Evolutionary conservation across 92 coral and sea anemone species (phyloP).

Genomic region (Pocillopora meandrina): DNA sequence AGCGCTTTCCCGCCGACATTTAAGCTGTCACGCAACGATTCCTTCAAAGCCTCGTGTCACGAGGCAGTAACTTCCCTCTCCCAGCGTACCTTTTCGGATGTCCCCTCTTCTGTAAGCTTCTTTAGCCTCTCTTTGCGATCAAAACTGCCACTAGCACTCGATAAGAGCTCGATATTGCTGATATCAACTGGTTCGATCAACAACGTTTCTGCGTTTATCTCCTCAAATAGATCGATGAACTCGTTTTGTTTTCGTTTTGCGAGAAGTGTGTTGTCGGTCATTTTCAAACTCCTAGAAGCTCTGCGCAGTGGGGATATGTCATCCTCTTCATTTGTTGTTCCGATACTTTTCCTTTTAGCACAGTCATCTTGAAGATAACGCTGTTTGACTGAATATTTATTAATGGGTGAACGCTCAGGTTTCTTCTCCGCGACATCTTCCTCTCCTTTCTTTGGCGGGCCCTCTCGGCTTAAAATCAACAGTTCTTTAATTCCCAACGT

Average conservation of each 20-base stretch:
- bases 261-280: background rate
- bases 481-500: too few relatives aligned
- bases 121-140: background rate
- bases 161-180: background rate
- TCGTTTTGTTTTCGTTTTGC: background rate
- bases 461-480: background rate
- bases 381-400: background rate
- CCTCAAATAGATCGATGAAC: slow-evolving; percentile 17
- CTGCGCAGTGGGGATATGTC: background rate
- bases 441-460: too few relatives aligned
- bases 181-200: slow-evolving; percentile 21
- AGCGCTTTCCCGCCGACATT: too few relatives aligned
- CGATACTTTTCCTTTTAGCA: background rate
- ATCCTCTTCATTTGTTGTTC: background rate
- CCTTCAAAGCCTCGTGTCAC: too few relatives aligned
- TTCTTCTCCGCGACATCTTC: background rate
- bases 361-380: background rate
- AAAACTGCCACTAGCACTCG: background rate
- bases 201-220: slow-evolving; percentile 26
- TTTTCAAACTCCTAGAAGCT: background rate
- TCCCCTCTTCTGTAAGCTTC: background rate
- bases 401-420: background rate
- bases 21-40: too few relatives aligned
- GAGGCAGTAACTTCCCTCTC: background rate
- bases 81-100: too few relatives aligned